Base-by-base conservation (phyloP, 2,797 vertebrate genomes). In the Hafferia zeledoni region DNA sequence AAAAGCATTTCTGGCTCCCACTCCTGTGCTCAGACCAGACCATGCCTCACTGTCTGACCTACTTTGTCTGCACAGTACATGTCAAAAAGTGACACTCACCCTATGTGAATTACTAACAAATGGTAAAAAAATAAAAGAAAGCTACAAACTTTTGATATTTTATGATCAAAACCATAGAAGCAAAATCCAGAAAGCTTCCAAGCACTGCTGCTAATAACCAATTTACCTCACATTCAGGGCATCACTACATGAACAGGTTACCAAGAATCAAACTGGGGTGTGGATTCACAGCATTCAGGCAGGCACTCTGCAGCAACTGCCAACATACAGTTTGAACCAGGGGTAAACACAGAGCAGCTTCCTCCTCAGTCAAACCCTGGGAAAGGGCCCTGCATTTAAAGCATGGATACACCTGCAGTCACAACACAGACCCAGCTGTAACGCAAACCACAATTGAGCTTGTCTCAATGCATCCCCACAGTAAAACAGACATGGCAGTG, bases 1-100 rank as follows among this genome's bases (percentile, higher is more conserved):
- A 67, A 81, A 79, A 69, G 41, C 61, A 83, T 91, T 93, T 93
- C 87, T 93, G 89, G 63, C 24, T 96, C 89, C 93, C 95, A 95
- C 88, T 96, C 93, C 94, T 94, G 4, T 87, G 91, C 91, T 93
- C 89, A 94, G 94, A 95, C 72, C 93, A 94, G 92, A 94, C 82
- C 76, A 0, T 94, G 76, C 55, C 87, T 95, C 85, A 70, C 85
- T 83, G 41, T 65, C 93, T 96, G 92, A 96, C 94, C 94, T 95
- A 95, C 92, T 96, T 96, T 91, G 92, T 94, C 90, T 94, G 93
- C 89, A 94, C 70, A 79, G 85, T 82, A 95, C 91, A 96, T 90
- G 94, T 79, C 74, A 94, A 82, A 83, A 88, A 96, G 33, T 82
- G 87, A 96, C 87, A 94, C 77, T 67, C 89, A 82, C 43, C 79